Conservation (phyloP, 2,113 vertebrate genomes). For the Pteropus alecto region DNA sequence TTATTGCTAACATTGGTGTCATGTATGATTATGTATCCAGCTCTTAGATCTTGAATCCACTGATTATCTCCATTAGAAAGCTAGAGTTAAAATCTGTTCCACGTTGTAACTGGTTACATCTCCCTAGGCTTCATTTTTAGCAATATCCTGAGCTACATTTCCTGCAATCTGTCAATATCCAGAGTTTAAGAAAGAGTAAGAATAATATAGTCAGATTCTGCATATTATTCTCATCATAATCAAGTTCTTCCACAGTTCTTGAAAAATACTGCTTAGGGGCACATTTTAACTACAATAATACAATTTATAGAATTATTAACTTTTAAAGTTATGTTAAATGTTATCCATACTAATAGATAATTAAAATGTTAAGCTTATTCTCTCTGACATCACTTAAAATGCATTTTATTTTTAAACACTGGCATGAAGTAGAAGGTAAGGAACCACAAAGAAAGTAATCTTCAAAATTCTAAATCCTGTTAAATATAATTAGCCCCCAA, state of each 20-base stretch:
- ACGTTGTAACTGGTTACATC: not conserved
- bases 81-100: not conserved
- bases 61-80: not conserved
- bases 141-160: not conserved
- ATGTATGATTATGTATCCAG: not conserved
- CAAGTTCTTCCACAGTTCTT: not conserved
- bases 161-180: not conserved
- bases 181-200: not conserved
- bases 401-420: slow-evolving; percentile 30
- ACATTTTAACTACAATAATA: slow-evolving; percentile 21
- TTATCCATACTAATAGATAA: slow-evolving; percentile 9
- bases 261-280: not conserved
- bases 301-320: slow-evolving; percentile 27
- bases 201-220: not conserved
- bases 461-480: not conserved
- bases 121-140: not conserved
- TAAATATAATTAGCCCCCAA: slow-evolving; percentile 1
- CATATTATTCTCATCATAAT: not conserved
- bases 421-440: slow-evolving; percentile 58
- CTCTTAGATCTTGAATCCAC: not conserved
- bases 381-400: slow-evolving; percentile 49
- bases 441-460: slow-evolving; percentile 41
- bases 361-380: slow-evolving; percentile 46
- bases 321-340: slow-evolving; percentile 3
- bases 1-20: not conserved